These are phyloP conservation scores for Oreonectes daqikongensis DNA, from an alignment of 2,797 vertebrate genomes.

Conservation along the genomic window DNA sequence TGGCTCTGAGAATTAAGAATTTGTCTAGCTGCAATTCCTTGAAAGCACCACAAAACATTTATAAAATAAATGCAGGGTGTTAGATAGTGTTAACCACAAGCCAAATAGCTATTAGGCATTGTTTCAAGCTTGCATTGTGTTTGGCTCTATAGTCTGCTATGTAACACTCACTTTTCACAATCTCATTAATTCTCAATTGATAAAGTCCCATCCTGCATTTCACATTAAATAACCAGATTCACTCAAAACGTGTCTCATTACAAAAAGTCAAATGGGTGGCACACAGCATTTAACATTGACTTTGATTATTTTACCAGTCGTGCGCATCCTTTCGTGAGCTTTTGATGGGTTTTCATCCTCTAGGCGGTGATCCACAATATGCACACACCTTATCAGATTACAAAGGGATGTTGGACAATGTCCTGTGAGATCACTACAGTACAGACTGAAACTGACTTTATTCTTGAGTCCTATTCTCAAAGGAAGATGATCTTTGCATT, in stretches of 20 bases:
- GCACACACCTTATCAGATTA: neutral
- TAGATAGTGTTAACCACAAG: too few species aligned
- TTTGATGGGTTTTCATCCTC: neutral
- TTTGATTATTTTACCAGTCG: neutral
- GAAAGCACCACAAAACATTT: neutral
- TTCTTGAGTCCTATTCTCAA: neutral
- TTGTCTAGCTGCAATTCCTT: neutral
- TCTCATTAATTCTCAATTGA: neutral
- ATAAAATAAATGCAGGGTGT: too few species aligned
- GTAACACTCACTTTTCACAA: neutral
- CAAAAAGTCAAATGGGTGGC: neutral
- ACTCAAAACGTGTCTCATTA: neutral
- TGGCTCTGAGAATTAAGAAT: neutral
- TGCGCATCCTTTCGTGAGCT: neutral
- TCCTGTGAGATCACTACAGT: neutral
- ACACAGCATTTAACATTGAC: neutral
- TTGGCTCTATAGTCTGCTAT: neutral
- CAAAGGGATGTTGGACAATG: slow-evolving; percentile 7
- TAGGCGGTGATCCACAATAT: neutral
- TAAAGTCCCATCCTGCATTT: neutral
- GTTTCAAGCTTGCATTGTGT: too few species aligned
- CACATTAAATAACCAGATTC: neutral
- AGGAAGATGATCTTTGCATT: neutral
- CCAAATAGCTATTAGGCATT: too few species aligned
- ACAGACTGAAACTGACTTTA: neutral